A percentile compares a stretch with the other conserved stretches of the same genome.
Evolutionary conservation across 2,797 vertebrate species (phyloP).

Genomic region (Luscinia luscinia): DNA sequence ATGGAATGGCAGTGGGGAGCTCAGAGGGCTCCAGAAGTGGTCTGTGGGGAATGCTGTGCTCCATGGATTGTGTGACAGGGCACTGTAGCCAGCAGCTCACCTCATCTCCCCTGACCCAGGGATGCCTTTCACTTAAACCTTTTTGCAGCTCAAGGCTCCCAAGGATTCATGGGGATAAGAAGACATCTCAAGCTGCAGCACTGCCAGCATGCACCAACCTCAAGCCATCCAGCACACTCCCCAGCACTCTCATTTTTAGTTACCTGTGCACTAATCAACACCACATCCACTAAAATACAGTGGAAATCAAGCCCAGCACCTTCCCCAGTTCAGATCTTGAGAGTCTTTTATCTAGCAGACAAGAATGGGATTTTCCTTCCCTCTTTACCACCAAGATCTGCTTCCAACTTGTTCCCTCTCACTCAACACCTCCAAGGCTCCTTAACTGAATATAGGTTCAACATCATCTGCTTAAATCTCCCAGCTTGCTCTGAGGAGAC

Average conservation of each 20-base stretch:
- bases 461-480: not conserved
- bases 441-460: not conserved
- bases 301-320: not conserved
- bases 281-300: fast-evolving
- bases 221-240: not conserved
- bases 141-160: not conserved
- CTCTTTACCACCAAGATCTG: not conserved
- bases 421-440: not conserved
- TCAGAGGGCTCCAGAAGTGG: not conserved
- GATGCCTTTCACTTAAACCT: not conserved
- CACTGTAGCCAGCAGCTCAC: fast-evolving
- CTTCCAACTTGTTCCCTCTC: not conserved
- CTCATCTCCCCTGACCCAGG: not conserved
- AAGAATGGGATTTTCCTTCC: not conserved
- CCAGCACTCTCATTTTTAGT: not conserved
- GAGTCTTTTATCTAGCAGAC: not conserved
- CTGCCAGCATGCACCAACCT: fast-evolving
- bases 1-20: not conserved
- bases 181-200: not conserved
- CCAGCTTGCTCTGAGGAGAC: not conserved
- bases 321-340: fast-evolving
- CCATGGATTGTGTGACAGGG: not conserved
- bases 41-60: not conserved
- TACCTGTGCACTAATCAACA: not conserved
- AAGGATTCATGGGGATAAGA: not conserved